Base-by-base conservation (phyloP, 2,797 vertebrate genomes). In the Brachyrhaphis roseni region DNA sequence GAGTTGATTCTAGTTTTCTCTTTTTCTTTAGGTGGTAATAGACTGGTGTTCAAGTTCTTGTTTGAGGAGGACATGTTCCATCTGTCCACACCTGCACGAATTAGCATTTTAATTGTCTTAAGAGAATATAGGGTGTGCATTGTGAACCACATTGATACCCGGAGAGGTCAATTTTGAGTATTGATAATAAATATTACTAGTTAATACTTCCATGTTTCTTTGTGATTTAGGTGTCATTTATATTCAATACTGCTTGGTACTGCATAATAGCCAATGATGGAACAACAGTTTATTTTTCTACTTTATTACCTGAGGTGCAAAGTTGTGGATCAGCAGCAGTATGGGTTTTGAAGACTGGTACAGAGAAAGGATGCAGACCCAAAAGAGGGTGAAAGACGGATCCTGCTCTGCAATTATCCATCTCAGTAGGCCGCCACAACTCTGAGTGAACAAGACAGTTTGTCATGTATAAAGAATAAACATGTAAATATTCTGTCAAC, bases 331-430 rank as follows among this genome's bases (percentile, higher is more conserved):
- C 88, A 86, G 85, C 74, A 34, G 96, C 93, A 88, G 97, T 93
- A 0, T 96, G 94, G 88, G 95, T 97, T 90, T 96, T 96, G 70
- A 95, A 90, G 57, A 95, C 91, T 90, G 97, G 89, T 68, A 95
- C 92, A 94, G 98, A 98, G 51, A 97, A 86, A 15, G 98, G 95
- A 81, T 97, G 96, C 53, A 99, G 95, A 86, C 97, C 96, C 88
- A 98, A 88, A 80, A 99, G 93, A 0, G 97, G 96, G 62, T 97
- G 96, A 84, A 98, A 98, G 87, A 98, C 97, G 73, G 96, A 84
- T 59, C 96, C 86, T n/a, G 95, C 94, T 0, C 94, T 91, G 59
- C 94, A 96, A 75, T 95, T 82, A 43, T 96, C 97, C 0, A 91
- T 75, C 53, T 98, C 97, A 4, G 95, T 85, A 28, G 95, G 82